These are phyloP conservation scores for Rhagonycha fulva DNA, from an alignment of 2,888 invertebrate genomes.

Conservation along the genomic window DNA sequence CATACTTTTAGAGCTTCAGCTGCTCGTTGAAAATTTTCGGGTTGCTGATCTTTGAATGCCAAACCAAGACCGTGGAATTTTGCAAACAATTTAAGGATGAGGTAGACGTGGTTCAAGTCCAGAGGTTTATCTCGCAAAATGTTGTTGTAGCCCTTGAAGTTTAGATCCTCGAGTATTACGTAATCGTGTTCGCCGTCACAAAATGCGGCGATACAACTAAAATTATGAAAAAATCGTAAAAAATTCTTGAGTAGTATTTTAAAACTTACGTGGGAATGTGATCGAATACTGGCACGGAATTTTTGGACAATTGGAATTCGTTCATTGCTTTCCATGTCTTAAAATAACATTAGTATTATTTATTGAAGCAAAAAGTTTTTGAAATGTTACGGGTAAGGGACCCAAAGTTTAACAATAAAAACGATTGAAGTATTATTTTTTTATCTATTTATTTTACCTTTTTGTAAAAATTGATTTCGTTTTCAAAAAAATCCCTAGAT, in stretches of 20 bases:
- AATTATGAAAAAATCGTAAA: constrained; percentile 4
- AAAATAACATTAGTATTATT: constrained; percentile 10
- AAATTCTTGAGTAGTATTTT: not conserved
- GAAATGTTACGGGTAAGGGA: too few relatives aligned
- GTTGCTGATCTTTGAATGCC: constrained; percentile 53
- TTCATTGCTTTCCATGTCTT: constrained; percentile 56
- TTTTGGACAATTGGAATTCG: constrained; percentile 48
- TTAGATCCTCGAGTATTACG: constrained; percentile 53
- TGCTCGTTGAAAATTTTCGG: constrained; percentile 46
- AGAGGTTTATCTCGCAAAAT: constrained; percentile 46
- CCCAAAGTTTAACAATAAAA: too few relatives aligned
- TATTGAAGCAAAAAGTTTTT: not conserved
- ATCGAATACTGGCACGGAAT: constrained; percentile 35
- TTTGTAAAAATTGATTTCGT: constrained; percentile 71
- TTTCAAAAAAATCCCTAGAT: constrained; percentile 69
- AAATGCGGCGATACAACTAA: constrained; percentile 47
- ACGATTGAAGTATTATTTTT: too few relatives aligned
- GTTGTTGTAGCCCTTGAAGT: constrained; percentile 46
- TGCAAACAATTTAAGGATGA: constrained; percentile 52
- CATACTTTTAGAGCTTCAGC: constrained; percentile 41
- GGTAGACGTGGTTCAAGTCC: constrained; percentile 43
- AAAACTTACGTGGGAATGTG: constrained; percentile 42
- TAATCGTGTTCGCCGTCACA: constrained; percentile 55
- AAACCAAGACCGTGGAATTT: constrained; percentile 56
- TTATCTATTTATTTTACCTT: too few relatives aligned